Base-by-base conservation (phyloP, 2,888 invertebrate genomes). In the Synanthedon tipuliformis region DNA sequence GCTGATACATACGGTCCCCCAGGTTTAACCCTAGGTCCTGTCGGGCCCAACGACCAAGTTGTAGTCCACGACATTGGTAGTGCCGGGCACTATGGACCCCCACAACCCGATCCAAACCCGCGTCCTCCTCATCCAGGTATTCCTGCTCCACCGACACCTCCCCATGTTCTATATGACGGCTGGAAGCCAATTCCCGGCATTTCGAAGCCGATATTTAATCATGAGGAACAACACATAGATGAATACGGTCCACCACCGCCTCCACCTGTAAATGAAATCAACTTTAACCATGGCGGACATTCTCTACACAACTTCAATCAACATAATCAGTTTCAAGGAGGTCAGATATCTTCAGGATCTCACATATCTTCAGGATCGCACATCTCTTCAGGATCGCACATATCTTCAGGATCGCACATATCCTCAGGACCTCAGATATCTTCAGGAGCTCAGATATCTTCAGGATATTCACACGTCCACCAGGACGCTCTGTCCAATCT, bases 181-280 rank as follows among this genome's bases (percentile, higher is more conserved):
- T 95, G 95, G 95, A 93, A 92, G 68, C 95, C 95, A 16, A 95
- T 95, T 56, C 92, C 94, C 8, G 94, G 94, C 1, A 62, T 84
- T 0, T 83, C 87, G 0, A 66, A 74, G 40, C 89, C 92, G 1
- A 78, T 61, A 70, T 56, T 65, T 4, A 73, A 74, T 7, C 71
- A 71, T 4, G 61, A 66, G 52, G 64, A 63, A 56, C 54, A 60
- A 49, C 64, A 69, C 23, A 57, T 72, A 12, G 68, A 66, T 15
- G 75, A 82, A 57, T 73, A 85, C 53, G 74, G 84, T 52, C 81
- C 83, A 3, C 76, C 76, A 1, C 75, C 78, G 0, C 81, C 81
- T 0, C 77, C 77, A 0, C 62, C 66, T 5, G 69, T 71, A 0
- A 72, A 78, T 57, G 78, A 78, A 53, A 55, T 76, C 12, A 71